Evolutionary conservation across 2,797 vertebrate species (phyloP).

Genomic region (Phrynocephalus guinanensis): DNA sequence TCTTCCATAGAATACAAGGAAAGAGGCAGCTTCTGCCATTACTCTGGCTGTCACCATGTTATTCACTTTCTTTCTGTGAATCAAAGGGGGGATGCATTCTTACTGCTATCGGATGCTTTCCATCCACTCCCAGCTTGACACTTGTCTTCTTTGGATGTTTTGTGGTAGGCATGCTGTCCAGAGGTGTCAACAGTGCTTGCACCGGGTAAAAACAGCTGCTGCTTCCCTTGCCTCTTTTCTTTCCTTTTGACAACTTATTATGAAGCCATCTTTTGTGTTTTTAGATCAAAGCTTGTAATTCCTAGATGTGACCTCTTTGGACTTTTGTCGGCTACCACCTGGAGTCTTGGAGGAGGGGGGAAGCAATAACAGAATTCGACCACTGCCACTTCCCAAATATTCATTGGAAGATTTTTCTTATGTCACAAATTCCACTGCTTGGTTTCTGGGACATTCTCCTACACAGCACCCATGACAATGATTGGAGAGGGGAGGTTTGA

Average conservation of each 20-base stretch:
- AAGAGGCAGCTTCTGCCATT: not conserved
- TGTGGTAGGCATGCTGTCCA: conserved; percentile 22
- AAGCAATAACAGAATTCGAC: conserved; percentile 9
- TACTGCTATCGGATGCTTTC: not conserved
- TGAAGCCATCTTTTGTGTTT: conserved; percentile 51
- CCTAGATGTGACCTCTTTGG: conserved; percentile 32
- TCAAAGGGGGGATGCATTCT: not conserved
- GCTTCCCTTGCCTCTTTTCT: conserved; percentile 10
- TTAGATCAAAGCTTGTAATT: conserved; percentile 39
- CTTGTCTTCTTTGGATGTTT: conserved; percentile 22
- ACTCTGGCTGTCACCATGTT: not conserved
- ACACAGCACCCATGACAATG: not conserved
- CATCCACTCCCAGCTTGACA: conserved; percentile 26
- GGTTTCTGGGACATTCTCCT: not conserved
- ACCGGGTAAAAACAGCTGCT: conserved; percentile 51
- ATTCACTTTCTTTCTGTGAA: not conserved
- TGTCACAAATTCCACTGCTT: not conserved
- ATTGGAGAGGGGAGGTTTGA: not conserved
- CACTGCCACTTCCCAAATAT: not conserved
- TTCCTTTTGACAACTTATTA: conserved; percentile 34
- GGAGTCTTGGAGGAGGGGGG: conserved; percentile 17
- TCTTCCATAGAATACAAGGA: accelerated
- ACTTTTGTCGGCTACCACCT: conserved; percentile 41
- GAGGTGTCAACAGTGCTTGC: conserved; percentile 26
- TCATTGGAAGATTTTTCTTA: not conserved